Evolutionary conservation across 2,888 invertebrate genomes (phyloP).

Genomic region (Apamea sordens): DNA sequence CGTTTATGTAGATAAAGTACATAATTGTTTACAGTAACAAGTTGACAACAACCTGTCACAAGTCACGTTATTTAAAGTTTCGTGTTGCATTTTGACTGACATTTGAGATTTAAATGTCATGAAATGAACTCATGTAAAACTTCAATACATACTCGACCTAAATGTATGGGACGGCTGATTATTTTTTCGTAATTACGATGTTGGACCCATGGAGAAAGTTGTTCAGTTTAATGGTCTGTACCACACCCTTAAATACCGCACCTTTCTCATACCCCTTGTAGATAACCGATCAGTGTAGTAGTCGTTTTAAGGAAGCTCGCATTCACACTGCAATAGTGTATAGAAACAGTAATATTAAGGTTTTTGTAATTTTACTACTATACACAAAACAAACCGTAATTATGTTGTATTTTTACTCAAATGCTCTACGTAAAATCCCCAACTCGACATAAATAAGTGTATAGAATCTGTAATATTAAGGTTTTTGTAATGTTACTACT

Average conservation of each 20-base stretch:
- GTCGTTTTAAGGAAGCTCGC: not conserved
- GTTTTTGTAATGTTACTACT: no score
- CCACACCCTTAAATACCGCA: no score
- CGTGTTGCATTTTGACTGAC: conserved; percentile 35
- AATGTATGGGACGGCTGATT: not conserved
- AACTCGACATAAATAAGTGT: no score
- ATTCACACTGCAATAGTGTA: not conserved
- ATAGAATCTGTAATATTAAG: no score
- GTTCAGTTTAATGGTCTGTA: not conserved
- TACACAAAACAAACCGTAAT: no score
- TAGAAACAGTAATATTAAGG: no score
- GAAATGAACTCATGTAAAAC: not conserved
- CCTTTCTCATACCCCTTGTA: no score
- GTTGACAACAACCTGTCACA: not conserved
- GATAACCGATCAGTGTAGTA: not conserved
- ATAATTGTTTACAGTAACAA: not conserved
- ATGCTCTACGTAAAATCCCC: no score
- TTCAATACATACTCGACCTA: not conserved
- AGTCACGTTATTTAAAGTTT: conserved; percentile 9
- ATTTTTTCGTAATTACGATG: not conserved
- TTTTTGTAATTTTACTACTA: no score
- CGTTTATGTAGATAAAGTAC: no score
- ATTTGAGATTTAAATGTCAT: not conserved
- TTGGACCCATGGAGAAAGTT: not conserved
- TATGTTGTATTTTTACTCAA: no score